Percentiles rank a stretch among this genome's conserved stretches.
Conservation (phyloP, 2,888 invertebrate genomes). For the Pasiphila rectangulata region DNA sequence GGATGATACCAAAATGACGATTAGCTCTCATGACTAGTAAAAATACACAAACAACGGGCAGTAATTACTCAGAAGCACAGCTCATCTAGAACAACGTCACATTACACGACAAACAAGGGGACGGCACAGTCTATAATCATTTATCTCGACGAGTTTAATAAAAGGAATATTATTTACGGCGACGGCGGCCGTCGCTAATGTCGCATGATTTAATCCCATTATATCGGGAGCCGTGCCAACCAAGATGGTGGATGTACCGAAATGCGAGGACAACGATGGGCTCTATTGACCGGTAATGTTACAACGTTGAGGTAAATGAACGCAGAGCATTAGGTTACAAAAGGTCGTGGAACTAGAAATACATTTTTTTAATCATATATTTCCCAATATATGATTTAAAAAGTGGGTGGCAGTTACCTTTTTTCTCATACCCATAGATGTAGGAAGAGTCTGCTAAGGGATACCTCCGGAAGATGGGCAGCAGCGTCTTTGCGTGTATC, state of each 20-base stretch:
- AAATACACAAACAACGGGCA: conserved; percentile 35
- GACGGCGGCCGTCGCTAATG: conserved; percentile 64
- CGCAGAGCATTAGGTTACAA: too few species aligned
- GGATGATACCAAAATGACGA: too few species aligned
- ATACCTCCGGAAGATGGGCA: too few species aligned
- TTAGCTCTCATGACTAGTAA: conserved; percentile 18
- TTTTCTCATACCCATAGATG: too few species aligned
- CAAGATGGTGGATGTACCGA: conserved; percentile 26
- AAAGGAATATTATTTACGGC: conserved; percentile 79
- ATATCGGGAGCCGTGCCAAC: conserved; percentile 68
- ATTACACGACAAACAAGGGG: conserved; percentile 59
- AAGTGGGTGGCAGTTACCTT: too few species aligned
- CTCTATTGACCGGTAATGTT: background rate
- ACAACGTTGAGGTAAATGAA: too few species aligned
- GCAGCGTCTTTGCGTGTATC: too few species aligned
- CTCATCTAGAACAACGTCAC: conserved; percentile 40
- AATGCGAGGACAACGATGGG: background rate
- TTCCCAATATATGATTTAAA: too few species aligned
- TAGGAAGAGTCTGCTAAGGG: too few species aligned
- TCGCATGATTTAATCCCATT: conserved; percentile 79
- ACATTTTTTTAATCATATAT: too few species aligned
- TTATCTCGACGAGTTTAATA: conserved; percentile 79
- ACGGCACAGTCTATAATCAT: conserved; percentile 75
- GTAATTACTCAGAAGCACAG: conserved; percentile 39
- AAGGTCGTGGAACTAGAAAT: too few species aligned